Base-by-base conservation (phyloP, 2,797 vertebrate genomes). In the Oreochromis mossambicus region DNA sequence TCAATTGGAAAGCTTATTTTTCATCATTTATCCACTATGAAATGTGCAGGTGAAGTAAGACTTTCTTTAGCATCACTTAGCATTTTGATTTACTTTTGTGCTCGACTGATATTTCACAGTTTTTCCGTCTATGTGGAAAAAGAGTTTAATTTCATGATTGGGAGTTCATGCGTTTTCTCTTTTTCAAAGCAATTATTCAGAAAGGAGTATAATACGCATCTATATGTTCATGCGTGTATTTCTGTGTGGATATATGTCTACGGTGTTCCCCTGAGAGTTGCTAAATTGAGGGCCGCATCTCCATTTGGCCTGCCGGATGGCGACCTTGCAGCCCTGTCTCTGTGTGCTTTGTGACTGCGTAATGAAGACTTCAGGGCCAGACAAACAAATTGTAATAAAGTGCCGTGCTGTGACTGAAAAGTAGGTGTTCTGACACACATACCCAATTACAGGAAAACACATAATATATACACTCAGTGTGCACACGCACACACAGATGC, bases 341-440 rank as follows among this genome's bases (percentile, higher is more conserved):
- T 13, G 63, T 84, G 85, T 76, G 83, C 88, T 90, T 92, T 48
- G 73, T 76, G 86, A 85, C 91, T 94, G 91, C 80, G 83, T 95
- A 96, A 96, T 96, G 92, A 96, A 96, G 95, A 95, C 95, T 95
- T 96, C 95, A 95, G 91, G 94, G 92, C 92, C 94, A 87, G 89
- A 86, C 92, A 94, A 95, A 95, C 92, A 96, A 94, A 95, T 96
- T 94, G 93, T 84, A 96, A 95, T 94, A 96, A 95, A 96, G 93
- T 92, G 94, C 85, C 29, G 85, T 88, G 88, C 88, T 84, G 79
- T 91, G 93, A 94, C 93, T 93, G 89, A 93, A 94, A 95, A 95
- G 94, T 85, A 90, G 83, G 76, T 90, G 87, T 88, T 94, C 21
- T 68, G 17, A 46, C 51, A 76, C 34, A 56, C 41, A 79, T 36